Evolutionary conservation across 2,113 vertebrate genomes (phyloP), one percentile per base, ranked within the genome.

Genomic region (Eptesicus fuscus): DNA sequence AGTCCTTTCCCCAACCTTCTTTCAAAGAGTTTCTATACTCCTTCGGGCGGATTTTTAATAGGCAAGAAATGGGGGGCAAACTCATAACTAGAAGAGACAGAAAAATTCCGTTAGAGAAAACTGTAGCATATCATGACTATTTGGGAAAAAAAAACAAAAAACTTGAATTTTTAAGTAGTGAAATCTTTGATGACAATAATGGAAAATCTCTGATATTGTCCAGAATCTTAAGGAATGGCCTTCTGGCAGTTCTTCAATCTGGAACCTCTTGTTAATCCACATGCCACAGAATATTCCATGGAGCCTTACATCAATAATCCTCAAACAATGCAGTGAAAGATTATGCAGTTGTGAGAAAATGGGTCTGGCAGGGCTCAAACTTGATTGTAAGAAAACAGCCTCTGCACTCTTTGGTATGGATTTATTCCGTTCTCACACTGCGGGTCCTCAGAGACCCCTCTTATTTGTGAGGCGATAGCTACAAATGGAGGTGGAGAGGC

Each of bases 261-360:
- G 70, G 44, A 32, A 4, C 53, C 93, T 93, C 88, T 80, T 92
- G 65, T 88, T 93, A 90, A 47, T 90, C 77, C 59, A 47, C 35
- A 70, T 63, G 37, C 2, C 40, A 70, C 32, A 88, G 25, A 93
- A 63, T 37, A 76, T 67, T 94, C 44, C 51, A 71, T 5, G n/a
- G 73, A 90, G 25, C 2, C 32, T 89, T 86, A 71, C 82, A 88
- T 91, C 42, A 96, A 89, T 28, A 53, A 87, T 88, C 42, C 67
- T 95, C 59, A 88, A 90, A 95, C 61, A 17, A 96, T 70, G 28
- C 56, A 88, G 37, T 70, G 74, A 90, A 87, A 87, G 35, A 91
- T 47, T 44, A 65, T 12, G 32, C 12, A 63, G 28, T 44, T 37
- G 69, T 94, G 86, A 96, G 91, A 95, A 6, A 74, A 93, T 40